These are phyloP conservation scores for Carapus acus DNA, from an alignment of 2,797 vertebrate species.

Conservation along the genomic window DNA sequence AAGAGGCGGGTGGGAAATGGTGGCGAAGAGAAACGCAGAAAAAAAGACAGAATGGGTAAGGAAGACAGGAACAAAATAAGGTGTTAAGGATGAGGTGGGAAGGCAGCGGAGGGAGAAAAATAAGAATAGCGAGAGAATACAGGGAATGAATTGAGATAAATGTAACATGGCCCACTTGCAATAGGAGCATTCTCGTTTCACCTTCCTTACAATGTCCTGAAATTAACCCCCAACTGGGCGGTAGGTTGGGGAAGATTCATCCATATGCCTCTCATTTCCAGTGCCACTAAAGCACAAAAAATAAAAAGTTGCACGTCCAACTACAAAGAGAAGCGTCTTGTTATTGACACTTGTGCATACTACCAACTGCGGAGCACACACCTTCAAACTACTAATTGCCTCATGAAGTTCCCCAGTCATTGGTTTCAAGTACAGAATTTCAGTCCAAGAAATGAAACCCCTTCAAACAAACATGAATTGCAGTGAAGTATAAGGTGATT, in stretches of 20 bases:
- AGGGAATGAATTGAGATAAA: neutral
- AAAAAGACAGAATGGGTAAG: constrained; percentile 8
- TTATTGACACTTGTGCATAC: too few relatives aligned
- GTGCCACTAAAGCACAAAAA: constrained; percentile 11
- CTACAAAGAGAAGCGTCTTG: too few relatives aligned
- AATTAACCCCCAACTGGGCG: constrained; percentile 1
- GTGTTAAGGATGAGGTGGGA: neutral
- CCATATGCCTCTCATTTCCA: constrained; percentile 23
- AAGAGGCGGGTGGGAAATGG: constrained; percentile 8
- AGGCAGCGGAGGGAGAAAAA: neutral
- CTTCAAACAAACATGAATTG: neutral
- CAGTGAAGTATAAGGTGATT: neutral
- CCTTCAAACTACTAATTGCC: neutral
- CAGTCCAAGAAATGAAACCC: neutral
- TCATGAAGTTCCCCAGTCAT: constrained; percentile 7
- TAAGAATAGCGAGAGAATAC: neutral
- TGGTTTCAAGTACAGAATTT: neutral
- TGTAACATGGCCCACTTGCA: neutral
- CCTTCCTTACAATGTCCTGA: constrained; percentile 8
- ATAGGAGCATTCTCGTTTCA: constrained; percentile 1
- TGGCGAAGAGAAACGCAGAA: neutral
- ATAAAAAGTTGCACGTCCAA: too few relatives aligned
- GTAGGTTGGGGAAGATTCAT: constrained; percentile 26
- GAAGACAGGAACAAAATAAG: neutral
- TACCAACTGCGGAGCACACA: too few relatives aligned